A percentile compares a stretch with the other conserved stretches of the same genome.
These are phyloP conservation scores for Cantharis nigra DNA, from an alignment of 2,888 invertebrate genomes.

Conservation along the genomic window DNA sequence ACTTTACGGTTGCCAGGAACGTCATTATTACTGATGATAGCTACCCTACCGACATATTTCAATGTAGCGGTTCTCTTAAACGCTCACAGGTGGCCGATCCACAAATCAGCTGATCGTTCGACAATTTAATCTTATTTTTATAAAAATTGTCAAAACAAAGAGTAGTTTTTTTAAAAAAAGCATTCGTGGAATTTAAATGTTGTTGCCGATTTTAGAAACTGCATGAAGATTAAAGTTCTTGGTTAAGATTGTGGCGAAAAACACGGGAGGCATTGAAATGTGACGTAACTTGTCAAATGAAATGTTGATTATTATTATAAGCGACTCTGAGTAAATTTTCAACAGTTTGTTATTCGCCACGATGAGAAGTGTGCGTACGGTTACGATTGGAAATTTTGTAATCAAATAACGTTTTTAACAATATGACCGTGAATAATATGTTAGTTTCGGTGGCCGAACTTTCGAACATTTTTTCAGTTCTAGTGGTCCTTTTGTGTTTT, in stretches of 20 bases:
- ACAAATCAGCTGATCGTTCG: neutral
- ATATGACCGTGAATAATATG: slow-evolving; percentile 61
- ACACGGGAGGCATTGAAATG: neutral
- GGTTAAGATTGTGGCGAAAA: neutral
- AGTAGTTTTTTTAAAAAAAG: neutral
- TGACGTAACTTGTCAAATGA: slow-evolving; percentile 27
- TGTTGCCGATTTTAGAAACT: neutral
- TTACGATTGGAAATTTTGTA: slow-evolving; percentile 24
- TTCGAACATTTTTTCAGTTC: slow-evolving; percentile 76
- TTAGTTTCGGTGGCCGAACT: slow-evolving; percentile 72
- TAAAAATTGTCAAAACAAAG: neutral
- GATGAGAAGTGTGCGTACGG: slow-evolving; percentile 25
- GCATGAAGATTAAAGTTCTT: neutral
- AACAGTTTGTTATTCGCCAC: slow-evolving; percentile 27
- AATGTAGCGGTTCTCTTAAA: neutral
- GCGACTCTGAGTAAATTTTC: slow-evolving; percentile 5
- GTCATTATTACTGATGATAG: neutral
- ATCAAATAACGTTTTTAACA: slow-evolving; percentile 25
- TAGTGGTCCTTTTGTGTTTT: slow-evolving; percentile 73
- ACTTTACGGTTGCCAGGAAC: neutral
- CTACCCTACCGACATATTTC: neutral
- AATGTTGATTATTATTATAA: slow-evolving; percentile 1
- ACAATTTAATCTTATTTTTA: neutral
- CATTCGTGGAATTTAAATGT: neutral
- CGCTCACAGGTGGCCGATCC: neutral